phyloP scores from a whole-genome alignment of 1,140 invertebrate species.

The Drosophila seguyi region DNA sequence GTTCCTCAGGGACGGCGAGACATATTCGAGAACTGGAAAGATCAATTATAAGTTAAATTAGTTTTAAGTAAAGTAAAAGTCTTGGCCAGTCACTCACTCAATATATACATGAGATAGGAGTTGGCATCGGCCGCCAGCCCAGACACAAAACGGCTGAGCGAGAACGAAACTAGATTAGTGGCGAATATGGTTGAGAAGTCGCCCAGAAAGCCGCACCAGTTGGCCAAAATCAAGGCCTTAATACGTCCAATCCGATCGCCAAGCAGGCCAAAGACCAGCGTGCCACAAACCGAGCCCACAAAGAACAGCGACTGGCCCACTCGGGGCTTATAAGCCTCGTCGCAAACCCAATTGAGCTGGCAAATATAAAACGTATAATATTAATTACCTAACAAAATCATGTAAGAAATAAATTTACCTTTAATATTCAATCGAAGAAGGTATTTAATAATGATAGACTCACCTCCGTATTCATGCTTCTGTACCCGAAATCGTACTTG shows the following conservation, averaged over 20 bases:
- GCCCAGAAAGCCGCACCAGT: slow-evolving; percentile 86
- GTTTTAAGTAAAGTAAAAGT: background rate
- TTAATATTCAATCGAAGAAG: too few relatives aligned
- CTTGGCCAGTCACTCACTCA: slow-evolving; percentile 81
- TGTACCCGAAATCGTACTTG: slow-evolving; percentile 85
- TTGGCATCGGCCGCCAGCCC: slow-evolving; percentile 87
- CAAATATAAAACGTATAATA: background rate
- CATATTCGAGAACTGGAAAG: slow-evolving; percentile 87
- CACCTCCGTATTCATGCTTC: slow-evolving; percentile 87
- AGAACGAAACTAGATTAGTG: slow-evolving; percentile 84
- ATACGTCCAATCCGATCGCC: slow-evolving; percentile 87
- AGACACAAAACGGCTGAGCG: slow-evolving; percentile 86
- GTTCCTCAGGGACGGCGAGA: slow-evolving; percentile 86
- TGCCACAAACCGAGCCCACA: slow-evolving; percentile 87
- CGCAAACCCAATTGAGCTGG: slow-evolving; percentile 6
- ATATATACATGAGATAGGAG: slow-evolving; percentile 88
- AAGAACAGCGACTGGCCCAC: slow-evolving; percentile 86
- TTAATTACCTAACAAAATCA: background rate
- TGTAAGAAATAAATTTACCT: background rate
- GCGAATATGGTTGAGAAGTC: slow-evolving; percentile 86
- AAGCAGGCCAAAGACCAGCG: slow-evolving; percentile 86
- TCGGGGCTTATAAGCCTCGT: background rate
- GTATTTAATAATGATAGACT: background rate
- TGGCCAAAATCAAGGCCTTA: slow-evolving; percentile 86
- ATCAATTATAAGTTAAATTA: background rate